These are phyloP conservation scores for Grammomys surdaster DNA, from an alignment of 2,113 vertebrate genomes.

Conservation along the genomic window DNA sequence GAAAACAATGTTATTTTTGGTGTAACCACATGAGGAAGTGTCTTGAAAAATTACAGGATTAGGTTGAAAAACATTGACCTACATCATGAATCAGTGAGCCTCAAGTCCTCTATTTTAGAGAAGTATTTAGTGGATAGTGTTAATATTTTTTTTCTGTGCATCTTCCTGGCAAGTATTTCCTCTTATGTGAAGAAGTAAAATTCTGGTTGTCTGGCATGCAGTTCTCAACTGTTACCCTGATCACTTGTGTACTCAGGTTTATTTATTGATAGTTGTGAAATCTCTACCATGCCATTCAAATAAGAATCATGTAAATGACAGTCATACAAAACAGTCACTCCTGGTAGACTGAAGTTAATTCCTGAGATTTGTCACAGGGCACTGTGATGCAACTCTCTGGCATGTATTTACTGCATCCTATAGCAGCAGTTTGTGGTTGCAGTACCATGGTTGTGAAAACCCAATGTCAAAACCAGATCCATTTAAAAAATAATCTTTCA, in stretches of 20 bases:
- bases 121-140: neutral
- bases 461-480: neutral
- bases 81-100: neutral
- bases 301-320: neutral
- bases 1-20: neutral
- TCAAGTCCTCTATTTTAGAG: neutral
- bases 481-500: neutral
- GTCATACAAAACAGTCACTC: neutral
- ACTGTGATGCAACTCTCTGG: neutral
- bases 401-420: neutral
- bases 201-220: neutral
- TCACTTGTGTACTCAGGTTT: neutral
- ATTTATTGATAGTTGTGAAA: neutral
- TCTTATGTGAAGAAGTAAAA: neutral
- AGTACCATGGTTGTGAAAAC: neutral
- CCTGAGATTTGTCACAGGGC: neutral
- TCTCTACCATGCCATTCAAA: neutral
- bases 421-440: neutral
- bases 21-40: neutral
- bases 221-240: neutral
- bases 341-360: neutral
- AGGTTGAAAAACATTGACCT: neutral
- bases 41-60: neutral
- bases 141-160: neutral
- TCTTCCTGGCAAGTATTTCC: neutral